Conservation (phyloP, 1,140 invertebrate genomes). For the Arion vulgaris region DNA sequence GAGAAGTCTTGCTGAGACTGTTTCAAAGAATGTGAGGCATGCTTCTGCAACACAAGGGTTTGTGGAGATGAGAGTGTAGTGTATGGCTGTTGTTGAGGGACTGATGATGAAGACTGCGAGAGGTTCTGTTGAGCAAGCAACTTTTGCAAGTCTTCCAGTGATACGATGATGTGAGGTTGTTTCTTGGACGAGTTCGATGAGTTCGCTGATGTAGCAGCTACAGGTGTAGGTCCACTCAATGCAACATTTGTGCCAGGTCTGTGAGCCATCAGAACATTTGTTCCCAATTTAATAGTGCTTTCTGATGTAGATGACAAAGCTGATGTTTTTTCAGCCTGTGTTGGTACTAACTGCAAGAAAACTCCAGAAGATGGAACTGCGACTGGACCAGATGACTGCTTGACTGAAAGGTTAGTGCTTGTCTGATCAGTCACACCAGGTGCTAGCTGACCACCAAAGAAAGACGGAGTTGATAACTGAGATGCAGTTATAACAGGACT, state of each 20-base stretch:
- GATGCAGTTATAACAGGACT: not conserved
- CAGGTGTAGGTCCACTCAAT: not conserved
- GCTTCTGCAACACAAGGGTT: conserved; percentile 13
- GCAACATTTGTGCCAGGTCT: not conserved
- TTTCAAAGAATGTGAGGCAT: not conserved
- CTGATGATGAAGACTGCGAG: not conserved
- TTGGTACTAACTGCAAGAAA: not conserved
- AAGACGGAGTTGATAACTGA: not conserved
- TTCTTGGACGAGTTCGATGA: not conserved
- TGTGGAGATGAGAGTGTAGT: not conserved
- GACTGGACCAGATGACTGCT: not conserved
- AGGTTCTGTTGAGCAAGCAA: conserved; percentile 27
- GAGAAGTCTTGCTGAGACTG: not conserved
- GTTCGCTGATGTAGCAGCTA: not conserved
- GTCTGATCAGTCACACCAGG: not conserved
- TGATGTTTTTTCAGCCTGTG: not conserved
- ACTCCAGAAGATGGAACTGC: not conserved
- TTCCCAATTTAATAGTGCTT: not conserved
- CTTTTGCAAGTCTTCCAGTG: conserved; percentile 33
- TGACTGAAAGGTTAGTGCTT: not conserved
- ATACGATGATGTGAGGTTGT: conserved; percentile 26
- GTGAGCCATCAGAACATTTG: not conserved
- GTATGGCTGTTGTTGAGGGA: not conserved
- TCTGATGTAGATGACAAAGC: not conserved
- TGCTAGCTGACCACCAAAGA: not conserved